These are phyloP conservation scores for Pantelozetes paolii DNA, from an alignment of 2,888 invertebrate genomes.

Conservation along the genomic window DNA sequence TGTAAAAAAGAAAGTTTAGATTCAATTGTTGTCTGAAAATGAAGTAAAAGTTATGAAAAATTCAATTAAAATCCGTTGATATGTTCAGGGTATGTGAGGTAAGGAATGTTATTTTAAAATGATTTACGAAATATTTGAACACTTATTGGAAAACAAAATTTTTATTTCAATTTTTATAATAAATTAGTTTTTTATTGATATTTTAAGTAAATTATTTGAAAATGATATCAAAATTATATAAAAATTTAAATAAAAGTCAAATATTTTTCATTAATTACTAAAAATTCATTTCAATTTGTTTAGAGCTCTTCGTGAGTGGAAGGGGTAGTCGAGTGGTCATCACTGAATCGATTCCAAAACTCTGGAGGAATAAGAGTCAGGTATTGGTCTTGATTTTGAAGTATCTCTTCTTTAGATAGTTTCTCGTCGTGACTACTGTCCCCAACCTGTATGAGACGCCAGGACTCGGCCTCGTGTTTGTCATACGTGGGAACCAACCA, in stretches of 20 bases:
- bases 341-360: constrained; percentile 46
- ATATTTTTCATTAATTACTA: neutral
- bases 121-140: too few relatives aligned
- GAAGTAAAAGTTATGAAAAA: too few relatives aligned
- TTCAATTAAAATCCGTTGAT: too few relatives aligned
- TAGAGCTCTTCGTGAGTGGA: constrained; percentile 47
- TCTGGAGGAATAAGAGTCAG: constrained; percentile 47
- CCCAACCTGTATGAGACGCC: constrained; percentile 56
- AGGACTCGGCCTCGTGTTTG: constrained; percentile 57
- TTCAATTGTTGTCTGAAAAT: too few relatives aligned
- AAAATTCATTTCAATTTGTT: neutral
- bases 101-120: too few relatives aligned
- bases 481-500: constrained; percentile 60
- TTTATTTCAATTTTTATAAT: too few relatives aligned
- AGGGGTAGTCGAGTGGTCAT: constrained; percentile 27
- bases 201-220: too few relatives aligned
- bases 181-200: too few relatives aligned
- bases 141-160: too few relatives aligned
- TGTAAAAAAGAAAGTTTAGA: too few relatives aligned
- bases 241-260: neutral
- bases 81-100: too few relatives aligned
- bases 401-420: constrained; percentile 46
- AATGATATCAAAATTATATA: too few relatives aligned
- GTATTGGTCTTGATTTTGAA: constrained; percentile 46
- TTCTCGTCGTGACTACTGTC: constrained; percentile 53